Evolutionary conservation across 2,113 vertebrate genomes (phyloP).

Genomic region (Leptobrachium ailaonicum): DNA sequence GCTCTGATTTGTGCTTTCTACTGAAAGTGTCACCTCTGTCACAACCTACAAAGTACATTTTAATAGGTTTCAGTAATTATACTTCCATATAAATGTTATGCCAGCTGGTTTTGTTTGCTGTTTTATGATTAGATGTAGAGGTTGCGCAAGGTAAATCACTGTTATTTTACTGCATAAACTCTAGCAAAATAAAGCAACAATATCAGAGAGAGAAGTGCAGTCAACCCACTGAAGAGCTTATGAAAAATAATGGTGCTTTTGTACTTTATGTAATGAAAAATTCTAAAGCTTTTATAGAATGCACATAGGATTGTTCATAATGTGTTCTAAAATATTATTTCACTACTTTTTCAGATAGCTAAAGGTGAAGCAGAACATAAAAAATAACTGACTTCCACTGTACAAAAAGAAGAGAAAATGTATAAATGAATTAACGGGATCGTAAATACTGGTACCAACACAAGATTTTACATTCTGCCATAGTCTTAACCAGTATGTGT

Average conservation of each 20-base stretch:
- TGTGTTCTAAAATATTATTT: constrained; percentile 7
- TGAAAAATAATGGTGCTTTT: constrained; percentile 5
- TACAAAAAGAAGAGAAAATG: no score
- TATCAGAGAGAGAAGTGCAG: background rate
- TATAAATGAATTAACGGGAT: no score
- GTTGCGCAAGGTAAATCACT: constrained; percentile 21
- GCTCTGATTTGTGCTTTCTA: constrained; percentile 46
- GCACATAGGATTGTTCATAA: constrained; percentile 2
- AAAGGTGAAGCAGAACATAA: no score
- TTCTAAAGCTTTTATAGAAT: constrained; percentile 18
- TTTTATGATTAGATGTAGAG: background rate
- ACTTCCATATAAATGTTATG: constrained; percentile 24
- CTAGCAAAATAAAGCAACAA: background rate
- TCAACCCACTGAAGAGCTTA: constrained; percentile 2
- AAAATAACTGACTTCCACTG: no score
- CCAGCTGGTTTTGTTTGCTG: constrained; percentile 21
- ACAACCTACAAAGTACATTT: constrained; percentile 40
- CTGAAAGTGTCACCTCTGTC: constrained; percentile 57
- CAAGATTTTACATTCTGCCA: no score
- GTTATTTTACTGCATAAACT: constrained; percentile 26
- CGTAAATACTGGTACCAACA: no score
- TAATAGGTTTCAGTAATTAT: constrained; percentile 21
- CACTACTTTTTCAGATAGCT: background rate
- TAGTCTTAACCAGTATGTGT: no score
- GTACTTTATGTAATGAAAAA: constrained; percentile 12